Evolutionary conservation across 2,888 invertebrate species (phyloP).

Genomic region (Sinelater perroti): DNA sequence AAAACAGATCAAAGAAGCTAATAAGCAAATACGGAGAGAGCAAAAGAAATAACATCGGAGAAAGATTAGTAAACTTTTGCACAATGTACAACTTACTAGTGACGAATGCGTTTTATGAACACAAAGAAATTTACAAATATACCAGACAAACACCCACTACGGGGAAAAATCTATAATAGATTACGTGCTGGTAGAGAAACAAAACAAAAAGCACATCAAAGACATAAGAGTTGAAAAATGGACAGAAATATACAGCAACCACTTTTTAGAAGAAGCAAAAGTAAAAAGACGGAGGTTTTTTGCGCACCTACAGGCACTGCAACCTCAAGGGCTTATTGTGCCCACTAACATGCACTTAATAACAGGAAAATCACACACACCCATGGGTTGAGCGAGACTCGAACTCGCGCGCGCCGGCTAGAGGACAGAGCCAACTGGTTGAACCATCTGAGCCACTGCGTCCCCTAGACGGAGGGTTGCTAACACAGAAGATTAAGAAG

Average conservation of each 20-base stretch:
- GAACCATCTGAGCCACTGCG: too few relatives aligned
- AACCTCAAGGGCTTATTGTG: too few relatives aligned
- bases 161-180: background rate
- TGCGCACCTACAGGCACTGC: too few relatives aligned
- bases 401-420: too few relatives aligned
- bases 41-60: constrained; percentile 29
- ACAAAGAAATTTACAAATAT: constrained; percentile 26
- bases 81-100: constrained; percentile 20
- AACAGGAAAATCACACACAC: too few relatives aligned
- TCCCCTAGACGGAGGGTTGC: too few relatives aligned
- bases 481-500: constrained; percentile 11
- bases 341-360: too few relatives aligned
- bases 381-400: too few relatives aligned
- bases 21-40: constrained; percentile 26
- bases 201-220: too few relatives aligned
- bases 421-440: too few relatives aligned
- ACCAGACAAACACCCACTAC: constrained; percentile 12
- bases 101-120: constrained; percentile 18
- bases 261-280: constrained; percentile 19
- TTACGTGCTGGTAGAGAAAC: constrained; percentile 1
- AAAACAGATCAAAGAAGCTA: background rate
- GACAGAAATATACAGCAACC: constrained; percentile 27
- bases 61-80: constrained; percentile 35
- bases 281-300: constrained; percentile 3
- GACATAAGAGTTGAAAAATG: too few relatives aligned